Base-by-base conservation (phyloP, 2,113 vertebrate species). In the Aix galericulata region DNA sequence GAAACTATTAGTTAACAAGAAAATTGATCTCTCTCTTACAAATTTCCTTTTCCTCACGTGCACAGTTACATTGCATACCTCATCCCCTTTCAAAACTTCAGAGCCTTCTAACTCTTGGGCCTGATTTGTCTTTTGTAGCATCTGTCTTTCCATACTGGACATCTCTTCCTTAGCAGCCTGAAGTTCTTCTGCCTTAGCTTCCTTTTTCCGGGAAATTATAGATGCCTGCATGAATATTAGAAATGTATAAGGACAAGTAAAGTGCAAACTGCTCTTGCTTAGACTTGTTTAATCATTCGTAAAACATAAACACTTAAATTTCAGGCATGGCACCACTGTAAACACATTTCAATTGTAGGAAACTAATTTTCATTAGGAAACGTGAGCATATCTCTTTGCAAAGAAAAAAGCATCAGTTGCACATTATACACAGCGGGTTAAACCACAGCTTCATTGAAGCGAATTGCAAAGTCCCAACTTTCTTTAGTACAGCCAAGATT, bases 151-250 rank as follows among this genome's bases (percentile, higher is more conserved):
- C 17, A 98, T 72, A 10, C 71, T 97, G 4, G 97, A 90, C 95
- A 99, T 92, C 96, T 99, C 98, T 85, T 99, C 99, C 86, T 98
- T 99, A 27, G 98, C 98, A 89, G 98, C 98, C 97, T 99, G 99
- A 32, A 99, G 98, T 94, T 99, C 99, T 95, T 99, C 98, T 7
- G 99, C 99, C 96, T 99, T 99, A 22, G 98, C 98, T 96, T 99
- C 99, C 97, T 99, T 99, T 89, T 98, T 99, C 90, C 98, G 98
- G 64, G 98, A 97, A 84, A 99, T 99, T 74, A 99, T 99, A 83
- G 99, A 99, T 59, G 99, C 99, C 99, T 99, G 95, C 22, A 42
- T 11, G 56, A 68, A 69, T 56, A 93, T 92, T 55, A 88, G 80
- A 95, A 87, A 80, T 40, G 22, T 76, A 81, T 17, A 46, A 48